phyloP scores from a whole-genome alignment of 2,797 vertebrate genomes.

The Staurois parvus region DNA sequence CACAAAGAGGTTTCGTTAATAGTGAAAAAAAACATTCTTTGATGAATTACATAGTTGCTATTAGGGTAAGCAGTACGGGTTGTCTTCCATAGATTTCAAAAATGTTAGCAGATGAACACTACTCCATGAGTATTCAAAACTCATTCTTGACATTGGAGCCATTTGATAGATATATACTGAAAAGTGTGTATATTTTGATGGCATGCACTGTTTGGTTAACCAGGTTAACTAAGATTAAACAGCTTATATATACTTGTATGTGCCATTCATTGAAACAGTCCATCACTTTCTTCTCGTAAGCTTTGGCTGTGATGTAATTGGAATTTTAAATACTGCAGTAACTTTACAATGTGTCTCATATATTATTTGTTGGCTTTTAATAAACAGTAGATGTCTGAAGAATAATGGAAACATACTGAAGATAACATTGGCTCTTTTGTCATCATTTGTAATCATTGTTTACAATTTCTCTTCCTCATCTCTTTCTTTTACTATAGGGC shows the following conservation, averaged over 20 bases:
- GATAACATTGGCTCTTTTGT: neutral
- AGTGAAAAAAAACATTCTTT: constrained; percentile 19
- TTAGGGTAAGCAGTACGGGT: constrained; percentile 11
- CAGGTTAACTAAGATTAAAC: constrained; percentile 45
- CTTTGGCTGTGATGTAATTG: constrained; percentile 31
- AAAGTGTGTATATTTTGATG: constrained; percentile 40
- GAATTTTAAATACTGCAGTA: constrained; percentile 36
- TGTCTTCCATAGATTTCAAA: constrained; percentile 12
- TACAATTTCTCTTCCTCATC: neutral
- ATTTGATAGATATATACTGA: constrained; percentile 26
- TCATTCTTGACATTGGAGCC: constrained; percentile 1
- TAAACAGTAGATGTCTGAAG: constrained; percentile 23
- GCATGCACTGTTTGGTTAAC: constrained; percentile 49
- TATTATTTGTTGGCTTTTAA: constrained; percentile 41
- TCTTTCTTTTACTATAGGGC: too few relatives aligned
- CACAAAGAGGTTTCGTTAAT: neutral
- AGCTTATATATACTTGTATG: constrained; percentile 31
- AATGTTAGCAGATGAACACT: constrained; percentile 9
- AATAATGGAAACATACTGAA: constrained; percentile 27
- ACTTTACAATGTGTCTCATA: constrained; percentile 13
- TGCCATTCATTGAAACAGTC: constrained; percentile 7
- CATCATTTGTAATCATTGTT: neutral
- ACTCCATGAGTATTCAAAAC: neutral
- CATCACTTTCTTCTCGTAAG: constrained; percentile 31
- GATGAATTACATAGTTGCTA: constrained; percentile 6